Base-by-base conservation (phyloP, 2,113 vertebrate genomes). In the Toxostoma redivivum region DNA sequence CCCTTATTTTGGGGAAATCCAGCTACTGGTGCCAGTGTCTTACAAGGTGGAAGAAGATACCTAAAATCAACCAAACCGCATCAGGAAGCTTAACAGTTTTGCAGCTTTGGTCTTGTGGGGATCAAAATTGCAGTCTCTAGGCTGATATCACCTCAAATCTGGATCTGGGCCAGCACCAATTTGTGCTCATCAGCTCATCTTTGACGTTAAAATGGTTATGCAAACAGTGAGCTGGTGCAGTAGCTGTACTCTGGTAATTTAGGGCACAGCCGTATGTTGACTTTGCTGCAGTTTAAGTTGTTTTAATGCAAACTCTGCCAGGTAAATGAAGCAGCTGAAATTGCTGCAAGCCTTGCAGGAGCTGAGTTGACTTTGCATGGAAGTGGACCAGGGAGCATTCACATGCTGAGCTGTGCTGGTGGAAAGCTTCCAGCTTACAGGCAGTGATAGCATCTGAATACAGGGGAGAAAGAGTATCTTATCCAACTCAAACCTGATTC, bases 61-160 rank as follows among this genome's bases (percentile, higher is more conserved):
- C 4, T 30, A 30, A 62, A 51, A 45, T 73, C 53, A 62, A 61
- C 7, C 13, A 31, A 3, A 1, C 16, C 0, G 0, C 25, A 88
- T 40, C 57, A 72, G 42, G 19, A 80, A 80, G 51, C 18, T 0
- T 2, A 76, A 20, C 28, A 66, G 62, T 38, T 84, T 62, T 61
- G 23, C 35, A 80, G 24, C 62, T 79, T 61, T 30, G 12, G 15
- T 33, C 35, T 79, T 2, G 0, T 58, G 28, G 30, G 20, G 70
- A 50, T 33, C 0, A 3, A 38, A 87, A 69, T 40, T 81, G 25
- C 42, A 50, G 9, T 61, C 24, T 70, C 22, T 62, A 27, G 51
- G 54, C 37, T 88, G 60, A 54, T 89, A 42, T 3, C 50, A 12
- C 42, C 73, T 31, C 37, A 54, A n/a, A 69, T n/a, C 31, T 71